A percentile compares a stretch with the other conserved stretches of the same genome.
These are phyloP conservation scores for Ophioderma brevispina DNA, from an alignment of 35 echinoderm and acorn worm species.

Conservation along the genomic window DNA sequence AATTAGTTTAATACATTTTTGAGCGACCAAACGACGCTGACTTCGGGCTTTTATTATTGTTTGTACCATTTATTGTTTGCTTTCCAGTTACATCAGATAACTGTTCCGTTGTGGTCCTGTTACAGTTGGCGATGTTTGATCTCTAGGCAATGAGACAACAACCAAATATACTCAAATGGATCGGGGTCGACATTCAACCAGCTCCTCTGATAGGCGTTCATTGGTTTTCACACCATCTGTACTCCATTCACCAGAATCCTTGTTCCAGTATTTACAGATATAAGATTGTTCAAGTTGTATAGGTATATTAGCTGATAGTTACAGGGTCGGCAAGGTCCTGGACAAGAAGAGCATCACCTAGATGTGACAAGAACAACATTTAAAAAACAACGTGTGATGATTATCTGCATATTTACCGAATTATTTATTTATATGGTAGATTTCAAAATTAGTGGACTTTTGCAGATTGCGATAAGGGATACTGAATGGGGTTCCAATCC, in stretches of 20 bases:
- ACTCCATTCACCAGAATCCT: neutral
- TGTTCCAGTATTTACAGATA: neutral
- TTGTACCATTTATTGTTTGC: too few species aligned
- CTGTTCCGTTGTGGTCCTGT: too few species aligned
- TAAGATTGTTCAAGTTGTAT: neutral
- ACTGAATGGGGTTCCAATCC: too few species aligned
- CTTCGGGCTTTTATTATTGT: too few species aligned
- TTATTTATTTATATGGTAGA: neutral
- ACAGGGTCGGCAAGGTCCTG: neutral
- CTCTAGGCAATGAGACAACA: too few species aligned
- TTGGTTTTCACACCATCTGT: neutral
- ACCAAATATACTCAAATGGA: neutral
- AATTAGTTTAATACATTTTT: too few species aligned
- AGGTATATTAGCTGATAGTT: neutral
- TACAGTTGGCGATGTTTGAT: too few species aligned
- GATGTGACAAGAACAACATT: neutral
- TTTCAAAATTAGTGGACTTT: neutral
- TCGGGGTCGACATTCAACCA: neutral
- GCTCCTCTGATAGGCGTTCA: neutral
- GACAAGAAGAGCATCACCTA: neutral
- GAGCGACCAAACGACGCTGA: too few species aligned
- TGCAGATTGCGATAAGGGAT: too few species aligned
- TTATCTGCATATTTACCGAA: neutral
- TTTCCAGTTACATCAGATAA: too few species aligned
- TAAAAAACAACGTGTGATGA: neutral